phyloP scores from a whole-genome alignment of 2,113 vertebrate genomes.

The Lophochroa leadbeateri region DNA sequence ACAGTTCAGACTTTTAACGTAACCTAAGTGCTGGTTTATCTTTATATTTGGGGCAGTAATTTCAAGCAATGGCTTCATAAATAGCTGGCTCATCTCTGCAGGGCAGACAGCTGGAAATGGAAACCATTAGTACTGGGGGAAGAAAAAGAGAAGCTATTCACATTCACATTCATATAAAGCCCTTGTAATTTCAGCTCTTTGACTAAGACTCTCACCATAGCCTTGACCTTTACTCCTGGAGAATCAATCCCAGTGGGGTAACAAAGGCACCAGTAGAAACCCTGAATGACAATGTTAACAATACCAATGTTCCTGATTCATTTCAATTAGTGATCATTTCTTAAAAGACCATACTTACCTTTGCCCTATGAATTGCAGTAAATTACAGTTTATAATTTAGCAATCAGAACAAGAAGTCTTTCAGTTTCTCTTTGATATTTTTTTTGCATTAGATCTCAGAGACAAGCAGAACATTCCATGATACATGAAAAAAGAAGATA shows the following conservation, averaged over 20 bases:
- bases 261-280: not conserved
- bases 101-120: not conserved
- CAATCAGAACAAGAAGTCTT: not conserved
- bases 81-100: not conserved
- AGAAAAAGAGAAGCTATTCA: not conserved
- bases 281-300: not conserved
- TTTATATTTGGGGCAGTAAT: not conserved
- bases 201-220: not conserved
- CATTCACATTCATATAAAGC: not conserved
- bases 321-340: not conserved
- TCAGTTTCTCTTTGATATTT: not conserved
- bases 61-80: not conserved
- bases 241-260: not conserved
- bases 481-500: not conserved
- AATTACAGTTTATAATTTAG: not conserved
- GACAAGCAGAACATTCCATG: not conserved
- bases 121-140: not conserved
- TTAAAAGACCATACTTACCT: not conserved
- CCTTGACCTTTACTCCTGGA: not conserved
- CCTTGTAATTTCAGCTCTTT: not conserved
- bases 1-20: not conserved
- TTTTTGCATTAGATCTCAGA: not conserved
- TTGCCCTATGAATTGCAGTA: not conserved
- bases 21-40: not conserved
- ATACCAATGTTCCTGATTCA: not conserved